Evolutionary conservation across 2,888 invertebrate species (phyloP), one percentile per base, ranked within the genome.

Genomic region (Sthenelais limicola): DNA sequence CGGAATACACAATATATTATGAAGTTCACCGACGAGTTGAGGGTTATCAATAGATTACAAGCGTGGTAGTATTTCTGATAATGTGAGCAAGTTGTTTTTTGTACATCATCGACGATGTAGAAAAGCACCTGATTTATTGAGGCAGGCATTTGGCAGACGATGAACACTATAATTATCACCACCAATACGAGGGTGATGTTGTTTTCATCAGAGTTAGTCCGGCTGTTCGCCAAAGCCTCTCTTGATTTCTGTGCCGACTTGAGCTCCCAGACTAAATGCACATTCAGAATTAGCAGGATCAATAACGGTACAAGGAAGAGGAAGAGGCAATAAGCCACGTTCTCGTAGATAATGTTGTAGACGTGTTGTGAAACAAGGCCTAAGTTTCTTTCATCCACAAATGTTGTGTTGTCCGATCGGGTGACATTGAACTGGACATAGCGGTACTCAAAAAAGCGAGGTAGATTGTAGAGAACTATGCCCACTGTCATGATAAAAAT

Each of bases 301-400:
- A 76, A 52, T 5, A 79, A 74, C 0, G 79, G 79, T 24, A 77
- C 32, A 35, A 79, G 71, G 71, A 77, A 79, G 0, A 77, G 77
- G 43, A 79, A 77, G 26, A 78, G 35, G 15, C 73, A 73, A 48
- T 79, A 79, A 32, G 78, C 67, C 24, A 79, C 62, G 49, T 77
- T 78, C 68, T 79, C 78, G 68, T 79, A 79, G 47, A 78, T 43
- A n/a, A 78, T 76, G 67, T 77, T 79, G 68, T 79, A 79, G n/a
- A 75, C 35, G 4, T 43, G 66, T 12, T 71, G 35, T 3, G 78
- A 68, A 9, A 54, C 49, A 21, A 78, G 56, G 0, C 79, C 79
- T 1, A 72, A 30, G 73, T 79, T 78, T 33, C 52, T 66, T 28
- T 75, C 71, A 15, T 28, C 54, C 30, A 21, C 3, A 21, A 38